These are phyloP conservation scores for Entosphenus tridentatus DNA, from an alignment of 2,113 vertebrate species.

Conservation along the genomic window DNA sequence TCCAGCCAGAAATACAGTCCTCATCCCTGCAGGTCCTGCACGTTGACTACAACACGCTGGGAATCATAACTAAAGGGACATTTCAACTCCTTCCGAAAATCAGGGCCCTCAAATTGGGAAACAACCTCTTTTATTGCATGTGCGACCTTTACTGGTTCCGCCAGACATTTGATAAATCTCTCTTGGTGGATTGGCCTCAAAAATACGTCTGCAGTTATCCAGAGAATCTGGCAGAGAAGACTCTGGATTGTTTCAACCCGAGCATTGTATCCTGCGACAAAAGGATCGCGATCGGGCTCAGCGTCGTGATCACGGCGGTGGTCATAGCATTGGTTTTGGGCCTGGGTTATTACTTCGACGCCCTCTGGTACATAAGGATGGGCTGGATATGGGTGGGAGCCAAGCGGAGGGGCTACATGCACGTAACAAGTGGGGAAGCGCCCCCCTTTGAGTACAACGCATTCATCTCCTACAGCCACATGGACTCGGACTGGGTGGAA, in stretches of 20 bases:
- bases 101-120: neutral
- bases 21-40: neutral
- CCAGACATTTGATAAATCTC: neutral
- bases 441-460: conserved; percentile 9
- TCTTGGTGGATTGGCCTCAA: neutral
- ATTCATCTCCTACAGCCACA: conserved; percentile 10
- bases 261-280: neutral
- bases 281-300: too few relatives aligned
- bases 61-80: neutral
- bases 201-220: neutral
- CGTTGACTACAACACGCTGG: neutral
- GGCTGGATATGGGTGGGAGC: conserved; percentile 9
- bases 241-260: neutral
- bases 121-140: neutral
- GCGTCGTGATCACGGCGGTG: too few relatives aligned
- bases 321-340: neutral
- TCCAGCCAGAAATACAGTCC: neutral
- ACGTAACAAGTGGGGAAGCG: neutral
- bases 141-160: conserved; percentile 5
- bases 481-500: conserved; percentile 9
- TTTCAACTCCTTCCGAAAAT: neutral
- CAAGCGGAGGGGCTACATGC: conserved; percentile 1
- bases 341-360: conserved; percentile 15
- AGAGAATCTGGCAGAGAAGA: conserved; percentile 1
- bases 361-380: conserved; percentile 8